These are phyloP conservation scores for Heterotilapia buettikoferi DNA, from an alignment of 2,113 vertebrate genomes.

Conservation along the genomic window DNA sequence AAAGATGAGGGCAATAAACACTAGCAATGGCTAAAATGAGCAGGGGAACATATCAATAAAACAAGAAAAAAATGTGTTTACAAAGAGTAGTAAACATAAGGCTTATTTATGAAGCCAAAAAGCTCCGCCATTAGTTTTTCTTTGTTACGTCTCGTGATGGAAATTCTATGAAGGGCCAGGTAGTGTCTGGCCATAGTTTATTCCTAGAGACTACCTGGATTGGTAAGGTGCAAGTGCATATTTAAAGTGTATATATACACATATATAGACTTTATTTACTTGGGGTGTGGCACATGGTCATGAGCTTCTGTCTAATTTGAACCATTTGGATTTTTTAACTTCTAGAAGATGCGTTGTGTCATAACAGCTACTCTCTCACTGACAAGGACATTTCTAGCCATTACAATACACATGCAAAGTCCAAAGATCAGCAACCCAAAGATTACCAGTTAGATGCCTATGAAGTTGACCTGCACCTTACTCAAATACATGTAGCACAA, in stretches of 20 bases:
- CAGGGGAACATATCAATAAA: neutral
- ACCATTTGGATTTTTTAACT: neutral
- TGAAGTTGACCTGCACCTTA: neutral
- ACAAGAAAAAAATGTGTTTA: neutral
- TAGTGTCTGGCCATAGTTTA: neutral
- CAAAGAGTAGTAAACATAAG: neutral
- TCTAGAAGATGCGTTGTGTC: neutral
- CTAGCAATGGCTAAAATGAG: neutral
- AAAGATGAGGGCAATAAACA: neutral
- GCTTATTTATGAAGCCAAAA: neutral
- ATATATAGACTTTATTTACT: neutral
- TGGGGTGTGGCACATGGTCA: neutral
- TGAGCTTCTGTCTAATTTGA: neutral
- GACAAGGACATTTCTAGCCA: neutral
- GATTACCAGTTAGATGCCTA: neutral
- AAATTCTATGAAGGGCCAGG: neutral
- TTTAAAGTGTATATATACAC: neutral
- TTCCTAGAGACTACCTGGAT: neutral
- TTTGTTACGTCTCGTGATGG: neutral
- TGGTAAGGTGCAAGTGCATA: neutral
- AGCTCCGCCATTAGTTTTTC: neutral
- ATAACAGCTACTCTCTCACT: neutral
- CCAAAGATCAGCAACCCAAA: neutral
- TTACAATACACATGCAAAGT: neutral
- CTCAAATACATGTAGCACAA: neutral